phyloP scores from a whole-genome alignment of 2,797 vertebrate species.

The Adelosebastes latens region DNA sequence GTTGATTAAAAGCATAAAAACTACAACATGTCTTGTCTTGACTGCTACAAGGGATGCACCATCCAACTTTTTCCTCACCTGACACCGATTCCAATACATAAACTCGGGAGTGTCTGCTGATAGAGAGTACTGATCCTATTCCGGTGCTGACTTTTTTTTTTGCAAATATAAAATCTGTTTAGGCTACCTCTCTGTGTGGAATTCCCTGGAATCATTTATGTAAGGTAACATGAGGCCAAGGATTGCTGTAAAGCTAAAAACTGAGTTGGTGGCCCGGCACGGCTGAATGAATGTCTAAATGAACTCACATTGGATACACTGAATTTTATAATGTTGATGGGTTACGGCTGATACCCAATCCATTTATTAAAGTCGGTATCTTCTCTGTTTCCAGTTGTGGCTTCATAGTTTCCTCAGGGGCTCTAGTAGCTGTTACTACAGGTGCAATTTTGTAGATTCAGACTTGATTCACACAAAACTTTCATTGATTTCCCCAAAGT shows the following conservation, averaged over 20 bases:
- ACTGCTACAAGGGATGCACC: not conserved
- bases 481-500: no score
- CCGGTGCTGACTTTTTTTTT: not conserved
- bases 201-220: not conserved
- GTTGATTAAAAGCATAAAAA: not conserved
- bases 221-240: not conserved
- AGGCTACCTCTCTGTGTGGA: not conserved
- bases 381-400: not conserved
- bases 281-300: not conserved
- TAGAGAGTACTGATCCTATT: not conserved
- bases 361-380: not conserved
- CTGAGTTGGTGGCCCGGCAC: not conserved
- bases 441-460: not conserved
- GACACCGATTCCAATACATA: not conserved
- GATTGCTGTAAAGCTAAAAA: not conserved
- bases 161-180: not conserved
- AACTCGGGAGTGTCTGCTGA: not conserved
- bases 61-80: not conserved
- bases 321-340: not conserved
- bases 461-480: not conserved
- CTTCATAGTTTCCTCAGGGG: constrained; percentile 23
- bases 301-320: not conserved
- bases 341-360: not conserved
- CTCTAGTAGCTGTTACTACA: not conserved
- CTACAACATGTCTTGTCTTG: not conserved